phyloP scores from a whole-genome alignment of 1,140 invertebrate species.

The Bombus ignitus region DNA sequence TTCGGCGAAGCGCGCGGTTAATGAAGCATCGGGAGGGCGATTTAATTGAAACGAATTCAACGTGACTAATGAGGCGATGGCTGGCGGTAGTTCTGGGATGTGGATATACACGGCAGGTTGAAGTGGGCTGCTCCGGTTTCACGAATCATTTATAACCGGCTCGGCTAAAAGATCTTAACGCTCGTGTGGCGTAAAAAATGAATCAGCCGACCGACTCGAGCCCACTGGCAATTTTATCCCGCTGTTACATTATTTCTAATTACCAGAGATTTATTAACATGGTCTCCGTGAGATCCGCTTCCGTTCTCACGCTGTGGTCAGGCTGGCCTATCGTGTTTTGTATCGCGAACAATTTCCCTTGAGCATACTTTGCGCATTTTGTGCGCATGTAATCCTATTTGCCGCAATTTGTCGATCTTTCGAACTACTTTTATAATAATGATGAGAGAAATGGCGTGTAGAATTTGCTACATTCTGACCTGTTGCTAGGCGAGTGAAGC shows the following conservation, averaged over 20 bases:
- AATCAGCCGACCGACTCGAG: conserved; percentile 57
- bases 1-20: conserved; percentile 7
- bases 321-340: conserved; percentile 14
- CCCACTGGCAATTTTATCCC: conserved; percentile 63
- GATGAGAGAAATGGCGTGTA: neutral
- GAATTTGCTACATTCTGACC: neutral
- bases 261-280: conserved; percentile 71
- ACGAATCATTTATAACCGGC: conserved; percentile 67
- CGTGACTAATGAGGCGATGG: conserved; percentile 63
- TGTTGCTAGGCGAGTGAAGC: neutral
- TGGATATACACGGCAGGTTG: conserved; percentile 53
- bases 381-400: conserved; percentile 47
- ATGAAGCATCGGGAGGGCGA: conserved; percentile 44
- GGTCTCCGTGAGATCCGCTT: conserved; percentile 51
- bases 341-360: conserved; percentile 5
- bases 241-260: conserved; percentile 69
- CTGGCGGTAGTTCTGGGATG: conserved; percentile 32
- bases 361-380: conserved; percentile 18
- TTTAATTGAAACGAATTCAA: conserved; percentile 65
- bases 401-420: neutral
- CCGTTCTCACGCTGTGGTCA: neutral
- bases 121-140: conserved; percentile 62
- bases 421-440: no score
- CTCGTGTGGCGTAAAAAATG: conserved; percentile 68
- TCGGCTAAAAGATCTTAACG: conserved; percentile 69